Evolutionary conservation across 2,888 invertebrate species (phyloP), one percentile per base, ranked within the genome.

Genomic region (Watsonalla cultraria): DNA sequence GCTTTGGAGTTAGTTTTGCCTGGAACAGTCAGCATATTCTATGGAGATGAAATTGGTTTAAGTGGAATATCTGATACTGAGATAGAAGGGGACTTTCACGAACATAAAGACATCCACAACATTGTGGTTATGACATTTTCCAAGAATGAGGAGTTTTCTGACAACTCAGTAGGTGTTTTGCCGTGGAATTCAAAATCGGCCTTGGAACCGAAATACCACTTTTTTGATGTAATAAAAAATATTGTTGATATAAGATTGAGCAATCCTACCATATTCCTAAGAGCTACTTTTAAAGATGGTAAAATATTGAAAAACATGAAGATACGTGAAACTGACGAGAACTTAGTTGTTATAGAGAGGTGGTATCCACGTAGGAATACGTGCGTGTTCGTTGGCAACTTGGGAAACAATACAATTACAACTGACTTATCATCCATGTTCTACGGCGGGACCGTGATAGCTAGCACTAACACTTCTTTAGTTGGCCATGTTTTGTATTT

Each of bases 1-100:
- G 86, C 96, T 60, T 88, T 98, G 66, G 94, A 96, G 72, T 90
- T 97, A 75, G 93, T 95, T 85, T 88, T 98, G 45, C 98, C 98
- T 0, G 98, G 93, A 7, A 96, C 97, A 0, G 93, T 97, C 0
- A 95, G 94, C 64, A 93, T 97, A 66, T 97, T 97, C 83, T 98
- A 98, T 80, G 98, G 98, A 0, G 97, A 98, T 80, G 98, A 98
- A 91, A 94, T 98, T 59, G 95, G 95, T 1, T 85, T 96, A 62
- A 89, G 91, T 49, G 93, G 94, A 62, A 75, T 92, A 2, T 73
- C 87, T 46, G 68, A 80, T 39, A 67, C 78, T 46, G 92, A 93
- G 66, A 84, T 92, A 6, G 89, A 93, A 62, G 87, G 87, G 53
- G 93, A 94, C 69, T 91, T 92, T 55, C 87, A 90, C 59, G 92